Evolutionary conservation across 1,140 invertebrate genomes (phyloP), one percentile per base, ranked within the genome.

Genomic region (Euura lappo): DNA sequence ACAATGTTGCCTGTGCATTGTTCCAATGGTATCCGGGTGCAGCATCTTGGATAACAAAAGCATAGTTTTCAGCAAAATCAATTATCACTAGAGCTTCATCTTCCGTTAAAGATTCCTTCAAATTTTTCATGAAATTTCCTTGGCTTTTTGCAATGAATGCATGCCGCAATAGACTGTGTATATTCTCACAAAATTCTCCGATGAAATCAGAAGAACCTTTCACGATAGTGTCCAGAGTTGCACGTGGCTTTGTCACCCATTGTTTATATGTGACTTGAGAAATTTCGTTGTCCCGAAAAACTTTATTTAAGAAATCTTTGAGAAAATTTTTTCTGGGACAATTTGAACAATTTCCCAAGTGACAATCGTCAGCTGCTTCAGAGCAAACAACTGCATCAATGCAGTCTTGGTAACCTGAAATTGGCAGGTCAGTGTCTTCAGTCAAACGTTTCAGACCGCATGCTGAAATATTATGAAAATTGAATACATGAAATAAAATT

Each of bases 1-100:
- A 75, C 45, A 84, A 65, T 28, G 82, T 82, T 13, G 70, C 70
- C 72, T 83, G 81, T 11, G 68, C 67, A 70, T 81, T 84, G 71
- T 73, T 77, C 72, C 79, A 85, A 74, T 85, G 80, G 66, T 70
- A 80, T 6, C 74, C 66, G 72, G 84, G 80, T 44, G 79, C 79
- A 65, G 77, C 79, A 77, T 85, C 76, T 75, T 84, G 77, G 51
- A 80, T 28, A 28, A 28, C 28, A 28, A 28, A 28, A 28, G 28
- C 28, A 28, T 28, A 28, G 28, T 28, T 28, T 66, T 85, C 76
- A 44, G 78, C 79, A 78, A 82, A 84, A 75, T 85, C 79, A 67
- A 75, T 60, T 60, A 60, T 4, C 51, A 70, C n/a, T 45, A 70
- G 60, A 70, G 44, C 8, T 28, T 70, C 69, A 13, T 13, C 69